These are phyloP conservation scores for Troides oblongomaculatus DNA, from an alignment of 2,888 invertebrate species.

Conservation along the genomic window DNA sequence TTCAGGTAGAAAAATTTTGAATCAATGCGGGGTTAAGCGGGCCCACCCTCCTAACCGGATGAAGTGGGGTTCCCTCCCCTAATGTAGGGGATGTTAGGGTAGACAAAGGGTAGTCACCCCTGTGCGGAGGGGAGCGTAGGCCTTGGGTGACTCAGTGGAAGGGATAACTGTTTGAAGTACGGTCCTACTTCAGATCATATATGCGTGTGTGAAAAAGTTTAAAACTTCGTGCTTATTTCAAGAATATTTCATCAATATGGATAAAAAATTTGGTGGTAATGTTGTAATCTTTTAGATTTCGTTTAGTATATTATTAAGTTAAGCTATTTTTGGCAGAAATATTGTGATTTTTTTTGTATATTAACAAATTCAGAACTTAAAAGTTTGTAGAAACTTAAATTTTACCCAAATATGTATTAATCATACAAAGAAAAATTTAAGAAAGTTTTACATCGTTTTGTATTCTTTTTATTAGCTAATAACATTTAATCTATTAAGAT, in stretches of 20 bases:
- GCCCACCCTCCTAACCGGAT: constrained; percentile 67
- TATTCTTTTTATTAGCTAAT: too few species aligned
- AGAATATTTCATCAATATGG: constrained; percentile 7
- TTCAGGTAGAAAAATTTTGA: constrained; percentile 61
- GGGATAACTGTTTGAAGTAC: constrained; percentile 63
- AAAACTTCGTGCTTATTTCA: constrained; percentile 14
- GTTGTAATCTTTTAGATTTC: neutral
- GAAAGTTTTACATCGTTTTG: too few species aligned
- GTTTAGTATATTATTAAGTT: too few species aligned
- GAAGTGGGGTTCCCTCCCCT: constrained; percentile 76
- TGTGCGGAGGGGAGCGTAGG: constrained; percentile 70
- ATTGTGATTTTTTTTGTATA: too few species aligned
- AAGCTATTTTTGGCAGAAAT: too few species aligned
- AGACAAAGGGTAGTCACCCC: constrained; percentile 78
- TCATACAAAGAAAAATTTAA: neutral
- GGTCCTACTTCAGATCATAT: constrained; percentile 44
- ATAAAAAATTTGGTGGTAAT: constrained; percentile 13
- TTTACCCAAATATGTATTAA: neutral
- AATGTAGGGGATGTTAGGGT: constrained; percentile 70
- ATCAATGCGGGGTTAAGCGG: constrained; percentile 64
- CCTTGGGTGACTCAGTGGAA: constrained; percentile 67
- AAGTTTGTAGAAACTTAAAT: neutral
- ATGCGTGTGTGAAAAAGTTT: constrained; percentile 46
- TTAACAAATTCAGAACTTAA: too few species aligned
- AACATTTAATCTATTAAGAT: too few species aligned